Evolutionary conservation across 2,797 vertebrate species (phyloP), one percentile per base, ranked within the genome.

Genomic region (Pogoniulus pusillus): DNA sequence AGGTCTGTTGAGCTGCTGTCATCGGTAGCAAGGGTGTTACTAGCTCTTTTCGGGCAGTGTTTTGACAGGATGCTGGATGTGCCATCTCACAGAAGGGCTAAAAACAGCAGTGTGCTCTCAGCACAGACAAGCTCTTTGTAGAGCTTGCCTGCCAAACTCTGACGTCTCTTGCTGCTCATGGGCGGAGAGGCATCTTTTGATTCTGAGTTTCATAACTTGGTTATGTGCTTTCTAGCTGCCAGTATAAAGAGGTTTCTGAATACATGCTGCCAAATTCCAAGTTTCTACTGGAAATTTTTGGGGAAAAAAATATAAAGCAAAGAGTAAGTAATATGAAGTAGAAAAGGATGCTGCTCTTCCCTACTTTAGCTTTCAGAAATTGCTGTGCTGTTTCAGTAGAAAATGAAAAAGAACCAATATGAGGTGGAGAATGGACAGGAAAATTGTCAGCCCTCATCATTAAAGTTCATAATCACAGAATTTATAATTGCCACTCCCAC

Each of bases 61-160:
- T 93, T 82, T 88, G 62, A 90, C 75, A 85, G 82, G 87, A 82
- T 85, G 41, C 47, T 89, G 75, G 78, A 53, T 75, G 51, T 59
- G 59, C 62, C 77, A 15, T 87, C 82, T 85, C 59, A 47, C 62
- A 71, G 65, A 47, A 57, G 13, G 37, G 26, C 75, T 85, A 32
- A 82, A 87, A 75, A 24, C 74, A 81, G 83, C 82, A 74, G 58
- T 37, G 62, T 74, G 22, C 55, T 84, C 66, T 77, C 66, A 51
- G 58, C 41, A 55, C 49, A 85, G 73, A 39, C 73, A 89, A 69
- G 54, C 54, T 77, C 37, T 60, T 57, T 11, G 53, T 32, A 71
- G 18, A 49, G 59, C 16, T 74, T 90, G 91, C 64, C 32, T 90
- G 91, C 82, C 75, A 58, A 82, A 27, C 43, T 78, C 75, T 3